Evolutionary conservation across 2,888 invertebrate genomes (phyloP), one percentile per base, ranked within the genome.

Genomic region (Cosmia pyralina): DNA sequence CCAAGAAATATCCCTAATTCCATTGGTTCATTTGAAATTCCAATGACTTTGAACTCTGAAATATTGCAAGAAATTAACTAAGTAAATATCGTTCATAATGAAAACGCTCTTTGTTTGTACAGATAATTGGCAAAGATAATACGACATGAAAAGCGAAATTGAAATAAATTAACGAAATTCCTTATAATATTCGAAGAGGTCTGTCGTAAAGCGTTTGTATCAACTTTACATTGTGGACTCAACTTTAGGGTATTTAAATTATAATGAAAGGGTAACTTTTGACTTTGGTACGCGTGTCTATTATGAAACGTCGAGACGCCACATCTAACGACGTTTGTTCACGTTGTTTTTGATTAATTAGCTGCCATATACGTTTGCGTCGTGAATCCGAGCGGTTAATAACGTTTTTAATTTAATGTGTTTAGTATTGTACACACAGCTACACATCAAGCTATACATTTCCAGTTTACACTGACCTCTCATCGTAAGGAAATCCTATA

Each of bases 81-180:
- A 77, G 83, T 85, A 85, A 90, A 89, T 86, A 89, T 85, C 84
- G 72, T 80, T 88, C 82, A 81, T 85, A 89, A 90, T 86, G 82
- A 86, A 88, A 85, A 79, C 19, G 77, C 72, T 78, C 82, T 88
- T 90, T 89, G 89, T 90, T 89, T 81, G 58, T 79, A 79, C 62
- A 83, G 87, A 90, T 88, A 90, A 90, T 90, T 90, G 88, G 75
- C 71, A 86, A 85, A 83, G 89, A 89, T 90, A 90, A 89, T 87
- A 82, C 68, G 82, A 88, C 86, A 87, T 87, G 89, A 89, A 90
- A 90, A 86, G 88, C 79, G 87, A 88, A 88, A 90, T 90, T 90
- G 83, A 90, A 87, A 90, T 88, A 88, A 89, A 89, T 89, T 90
- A 83, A 76, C 72, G 67, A 86, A 87, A 88, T 90, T 87, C 75